Evolutionary conservation across 2,797 vertebrate genomes (phyloP).

Genomic region (Paedocypris micromegethes): DNA sequence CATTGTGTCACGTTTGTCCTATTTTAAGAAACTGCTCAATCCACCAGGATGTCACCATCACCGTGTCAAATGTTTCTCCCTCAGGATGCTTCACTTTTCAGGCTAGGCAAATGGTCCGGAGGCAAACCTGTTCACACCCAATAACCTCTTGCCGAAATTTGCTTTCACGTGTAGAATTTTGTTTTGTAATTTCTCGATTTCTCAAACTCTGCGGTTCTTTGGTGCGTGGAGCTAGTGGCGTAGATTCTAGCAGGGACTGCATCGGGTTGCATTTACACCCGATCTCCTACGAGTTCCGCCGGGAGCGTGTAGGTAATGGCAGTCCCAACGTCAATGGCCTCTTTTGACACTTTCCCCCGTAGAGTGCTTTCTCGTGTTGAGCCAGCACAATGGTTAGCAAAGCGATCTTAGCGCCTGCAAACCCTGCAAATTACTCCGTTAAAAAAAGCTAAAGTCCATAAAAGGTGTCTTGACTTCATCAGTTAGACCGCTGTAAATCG

Average conservation of each 20-base stretch:
- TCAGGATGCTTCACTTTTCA: conserved; percentile 3
- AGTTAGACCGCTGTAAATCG: not conserved
- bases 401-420: conserved; percentile 14
- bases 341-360: conserved; percentile 21
- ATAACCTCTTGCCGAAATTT: conserved; percentile 1
- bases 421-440: conserved; percentile 13
- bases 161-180: conserved; percentile 1
- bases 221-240: not conserved
- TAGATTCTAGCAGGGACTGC: conserved; percentile 21
- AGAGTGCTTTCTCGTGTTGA: conserved; percentile 47
- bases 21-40: conserved; percentile 10
- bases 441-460: conserved; percentile 10
- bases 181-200: conserved; percentile 21
- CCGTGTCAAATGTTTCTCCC: not conserved
- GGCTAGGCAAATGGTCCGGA: conserved; percentile 9
- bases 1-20: conserved; percentile 21
- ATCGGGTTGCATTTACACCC: conserved; percentile 38
- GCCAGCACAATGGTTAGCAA: conserved; percentile 25
- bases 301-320: conserved; percentile 13
- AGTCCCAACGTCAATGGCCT: conserved; percentile 26
- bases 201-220: not conserved
- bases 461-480: not conserved
- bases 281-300: conserved; percentile 13
- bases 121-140: not conserved
- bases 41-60: conserved; percentile 13